Evolutionary conservation across 1,140 invertebrate genomes (phyloP).

Genomic region (Drosophila bifasciata): DNA sequence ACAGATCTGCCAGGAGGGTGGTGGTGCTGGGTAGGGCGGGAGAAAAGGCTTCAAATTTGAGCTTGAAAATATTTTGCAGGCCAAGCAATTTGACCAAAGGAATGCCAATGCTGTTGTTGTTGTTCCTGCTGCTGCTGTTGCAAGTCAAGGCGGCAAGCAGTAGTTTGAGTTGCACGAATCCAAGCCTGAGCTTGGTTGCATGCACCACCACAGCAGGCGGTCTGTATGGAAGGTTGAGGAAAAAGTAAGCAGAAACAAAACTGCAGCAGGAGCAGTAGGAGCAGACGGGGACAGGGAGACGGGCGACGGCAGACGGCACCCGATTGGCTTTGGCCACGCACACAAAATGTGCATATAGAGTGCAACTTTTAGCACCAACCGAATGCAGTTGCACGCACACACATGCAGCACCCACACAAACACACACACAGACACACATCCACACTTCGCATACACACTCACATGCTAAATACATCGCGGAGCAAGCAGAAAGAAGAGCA

Average conservation of each 20-base stretch:
- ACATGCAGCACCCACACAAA: slow-evolving; percentile 36
- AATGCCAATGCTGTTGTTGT: too few species aligned
- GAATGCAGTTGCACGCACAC: slow-evolving; percentile 76
- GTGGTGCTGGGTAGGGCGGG: too few species aligned
- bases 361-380: slow-evolving; percentile 83
- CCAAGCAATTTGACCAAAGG: too few species aligned
- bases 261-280: slow-evolving; percentile 37
- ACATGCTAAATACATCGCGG: too few species aligned
- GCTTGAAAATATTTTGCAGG: too few species aligned
- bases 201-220: neutral
- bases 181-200: neutral
- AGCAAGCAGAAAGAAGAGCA: slow-evolving; percentile 1
- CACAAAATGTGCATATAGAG: slow-evolving; percentile 83
- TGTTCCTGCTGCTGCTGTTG: too few species aligned
- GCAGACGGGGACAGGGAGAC: too few species aligned
- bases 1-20: too few species aligned
- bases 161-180: slow-evolving; percentile 20
- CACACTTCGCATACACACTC: neutral
- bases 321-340: slow-evolving; percentile 81
- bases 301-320: slow-evolving; percentile 32
- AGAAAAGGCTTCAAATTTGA: too few species aligned
- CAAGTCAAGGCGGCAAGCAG: neutral
- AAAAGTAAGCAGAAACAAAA: slow-evolving; percentile 66
- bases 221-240: slow-evolving; percentile 13
- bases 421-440: slow-evolving; percentile 9